These are phyloP conservation scores for Denticeps clupeoides DNA, from an alignment of 2,797 vertebrate species.

Conservation along the genomic window DNA sequence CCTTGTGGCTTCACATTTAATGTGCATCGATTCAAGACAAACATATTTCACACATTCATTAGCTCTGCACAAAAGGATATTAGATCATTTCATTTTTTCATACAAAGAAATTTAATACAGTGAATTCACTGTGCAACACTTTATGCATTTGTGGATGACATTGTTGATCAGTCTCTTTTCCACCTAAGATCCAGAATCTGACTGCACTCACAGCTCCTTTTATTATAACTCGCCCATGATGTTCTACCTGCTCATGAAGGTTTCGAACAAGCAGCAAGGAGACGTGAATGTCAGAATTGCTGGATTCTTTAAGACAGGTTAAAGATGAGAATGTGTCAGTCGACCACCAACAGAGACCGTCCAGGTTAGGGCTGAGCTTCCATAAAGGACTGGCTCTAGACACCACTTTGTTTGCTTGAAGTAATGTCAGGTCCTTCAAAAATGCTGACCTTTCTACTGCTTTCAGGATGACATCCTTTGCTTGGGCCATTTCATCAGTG, in stretches of 20 bases:
- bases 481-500: constrained; percentile 3
- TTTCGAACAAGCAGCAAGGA: constrained; percentile 12
- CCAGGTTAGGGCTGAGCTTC: constrained; percentile 9
- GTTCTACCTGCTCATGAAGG: constrained; percentile 16
- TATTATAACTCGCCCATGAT: constrained; percentile 17
- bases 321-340: neutral
- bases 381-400: neutral
- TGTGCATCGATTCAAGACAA: too few relatives aligned
- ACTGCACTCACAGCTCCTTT: constrained; percentile 3
- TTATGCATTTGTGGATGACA: constrained; percentile 3
- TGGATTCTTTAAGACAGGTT: constrained; percentile 8
- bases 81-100: too few relatives aligned
- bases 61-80: too few relatives aligned
- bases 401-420: neutral
- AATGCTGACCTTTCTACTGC: neutral
- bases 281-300: constrained; percentile 15
- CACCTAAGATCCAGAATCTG: constrained; percentile 8
- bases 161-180: constrained; percentile 2
- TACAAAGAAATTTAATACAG: too few relatives aligned
- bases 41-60: too few relatives aligned
- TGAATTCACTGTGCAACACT: neutral
- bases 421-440: constrained; percentile 6
- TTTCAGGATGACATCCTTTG: constrained; percentile 4
- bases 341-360: constrained; percentile 9
- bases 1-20: too few relatives aligned